These are phyloP conservation scores for Malthinus seriepunctatus DNA, from an alignment of 2,888 invertebrate genomes.

Conservation along the genomic window DNA sequence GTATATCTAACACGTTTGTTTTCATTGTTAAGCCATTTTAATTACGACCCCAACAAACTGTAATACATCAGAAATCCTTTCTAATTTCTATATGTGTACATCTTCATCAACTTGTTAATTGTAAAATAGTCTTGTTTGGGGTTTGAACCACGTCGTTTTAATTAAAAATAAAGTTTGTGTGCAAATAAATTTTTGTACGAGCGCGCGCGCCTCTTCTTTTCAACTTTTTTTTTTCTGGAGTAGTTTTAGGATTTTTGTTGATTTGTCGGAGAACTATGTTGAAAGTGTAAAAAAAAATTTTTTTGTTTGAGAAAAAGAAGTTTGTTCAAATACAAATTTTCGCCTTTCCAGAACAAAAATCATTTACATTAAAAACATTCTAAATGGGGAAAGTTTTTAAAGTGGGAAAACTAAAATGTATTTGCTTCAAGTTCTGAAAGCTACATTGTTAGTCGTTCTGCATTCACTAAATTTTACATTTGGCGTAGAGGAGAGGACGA, in stretches of 20 bases:
- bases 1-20: too few species aligned
- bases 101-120: too few species aligned
- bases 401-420: slow-evolving; percentile 27
- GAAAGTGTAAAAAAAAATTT: neutral
- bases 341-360: slow-evolving; percentile 27
- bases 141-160: too few species aligned
- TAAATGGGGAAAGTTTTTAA: slow-evolving; percentile 28
- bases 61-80: too few species aligned
- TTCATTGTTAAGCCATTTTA: too few species aligned
- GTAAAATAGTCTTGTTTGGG: too few species aligned
- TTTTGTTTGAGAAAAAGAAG: slow-evolving; percentile 7
- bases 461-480: slow-evolving; percentile 22
- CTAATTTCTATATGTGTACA: too few species aligned
- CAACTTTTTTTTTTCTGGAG: neutral
- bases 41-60: too few species aligned
- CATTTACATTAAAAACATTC: slow-evolving; percentile 31
- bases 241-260: neutral
- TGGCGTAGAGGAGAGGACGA: slow-evolving; percentile 4
- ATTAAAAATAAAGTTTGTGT: too few species aligned
- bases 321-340: slow-evolving; percentile 25
- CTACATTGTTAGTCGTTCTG: slow-evolving; percentile 23
- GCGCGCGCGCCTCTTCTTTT: neutral
- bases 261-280: too few species aligned
- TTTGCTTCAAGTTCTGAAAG: slow-evolving; percentile 22
- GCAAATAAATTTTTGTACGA: neutral